Base-by-base conservation (phyloP, 1,140 invertebrate species). In the Spodoptera litura region DNA sequence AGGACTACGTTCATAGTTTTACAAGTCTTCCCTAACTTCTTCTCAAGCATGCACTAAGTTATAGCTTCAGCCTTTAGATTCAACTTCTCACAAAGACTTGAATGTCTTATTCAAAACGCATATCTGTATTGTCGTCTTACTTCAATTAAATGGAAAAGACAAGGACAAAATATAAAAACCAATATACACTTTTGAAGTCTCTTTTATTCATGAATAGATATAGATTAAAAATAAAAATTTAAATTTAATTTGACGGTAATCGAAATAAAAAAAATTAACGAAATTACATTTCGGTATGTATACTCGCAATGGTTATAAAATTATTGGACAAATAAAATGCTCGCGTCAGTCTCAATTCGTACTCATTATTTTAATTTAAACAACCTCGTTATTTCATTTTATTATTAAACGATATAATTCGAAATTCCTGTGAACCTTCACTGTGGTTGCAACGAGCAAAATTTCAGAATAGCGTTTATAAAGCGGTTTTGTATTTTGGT, bases 1-100 rank as follows among this genome's bases (percentile, higher is more conserved):
- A 15, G 38, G n/a, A 64, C 61, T 6, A 44, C 61, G 38, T 20
- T 12, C 61, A 64, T 59, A 59, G 15, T 64, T 64, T 64, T 44
- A 35, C 61, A 10, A 62, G 15, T 25, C 38, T 49, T 64, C 8
- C 61, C 5, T 13, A 44, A 64, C 38, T 64, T 49, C 2, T 64
- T 13, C 31, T 61, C 31, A 35, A 31, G 3, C 12, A 61, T 61
- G 59, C n/a, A 13, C 31, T 13, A 27, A n/a, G 25, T 5, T 35
- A 2, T 8, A 38, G n/a, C 12, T 38, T 2, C 27, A 15, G 15
- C n/a, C 4, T 56, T n/a, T 9, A 15, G 55, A 56, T 25, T 56
- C n/a, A 15, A 15, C 25, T 25, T 25, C 6, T 44, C 38, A 20
- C 20, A 44, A 44, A 44, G 38, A 44, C 38, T 9, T 44, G 38